A percentile compares a stretch with the other conserved stretches of the same genome.
These are phyloP conservation scores for Anolis carolinensis DNA, from an alignment of 2,113 vertebrate genomes.

Conservation along the genomic window DNA sequence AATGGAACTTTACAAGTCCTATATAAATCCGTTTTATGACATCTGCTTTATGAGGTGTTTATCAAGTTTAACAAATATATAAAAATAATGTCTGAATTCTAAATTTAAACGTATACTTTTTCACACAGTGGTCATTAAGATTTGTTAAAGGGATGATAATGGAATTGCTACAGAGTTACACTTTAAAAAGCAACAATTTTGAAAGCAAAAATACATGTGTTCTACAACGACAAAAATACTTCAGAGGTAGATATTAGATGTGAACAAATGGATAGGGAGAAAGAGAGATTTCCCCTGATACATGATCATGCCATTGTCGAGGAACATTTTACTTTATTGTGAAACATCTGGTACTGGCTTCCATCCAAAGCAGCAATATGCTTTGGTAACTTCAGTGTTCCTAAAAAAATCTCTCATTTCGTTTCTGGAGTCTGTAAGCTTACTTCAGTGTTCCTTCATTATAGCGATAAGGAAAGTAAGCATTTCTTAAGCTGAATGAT, in stretches of 20 bases:
- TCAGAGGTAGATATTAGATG: neutral
- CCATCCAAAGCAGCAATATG: neutral
- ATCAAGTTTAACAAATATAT: neutral
- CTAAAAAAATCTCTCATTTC: neutral
- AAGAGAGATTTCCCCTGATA: neutral
- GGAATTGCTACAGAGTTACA: neutral
- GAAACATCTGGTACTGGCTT: neutral
- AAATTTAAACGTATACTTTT: neutral
- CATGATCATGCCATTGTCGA: neutral
- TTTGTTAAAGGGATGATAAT: neutral
- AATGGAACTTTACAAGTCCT: neutral
- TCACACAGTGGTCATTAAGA: neutral
- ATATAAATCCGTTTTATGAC: neutral
- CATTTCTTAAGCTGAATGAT: neutral
- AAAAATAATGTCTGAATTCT: neutral
- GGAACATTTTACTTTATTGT: neutral
- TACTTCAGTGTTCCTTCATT: neutral
- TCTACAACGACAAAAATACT: neutral
- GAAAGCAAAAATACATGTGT: constrained; percentile 2
- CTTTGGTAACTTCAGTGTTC: constrained; percentile 1
- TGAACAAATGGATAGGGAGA: neutral
- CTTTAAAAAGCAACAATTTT: neutral
- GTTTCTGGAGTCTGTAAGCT: neutral
- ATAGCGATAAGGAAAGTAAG: neutral
- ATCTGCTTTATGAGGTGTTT: neutral